Conservation (phyloP, 2,113 vertebrate species). For the Gallinago jamesoni region DNA sequence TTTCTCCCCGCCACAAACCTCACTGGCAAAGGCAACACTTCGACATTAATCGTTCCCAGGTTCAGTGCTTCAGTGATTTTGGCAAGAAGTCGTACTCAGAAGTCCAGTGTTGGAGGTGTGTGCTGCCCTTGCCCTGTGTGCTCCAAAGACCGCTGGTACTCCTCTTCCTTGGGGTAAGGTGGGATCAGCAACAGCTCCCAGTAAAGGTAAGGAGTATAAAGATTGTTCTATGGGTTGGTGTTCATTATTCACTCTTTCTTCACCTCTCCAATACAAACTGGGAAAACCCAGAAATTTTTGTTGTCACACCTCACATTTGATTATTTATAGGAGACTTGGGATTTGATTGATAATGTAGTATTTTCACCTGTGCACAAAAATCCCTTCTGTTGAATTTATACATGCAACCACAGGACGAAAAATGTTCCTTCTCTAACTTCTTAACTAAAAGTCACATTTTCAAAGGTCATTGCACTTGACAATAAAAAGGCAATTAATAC, state of each 20-base stretch:
- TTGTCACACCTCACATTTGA: neutral
- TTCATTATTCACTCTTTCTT: neutral
- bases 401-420: neutral
- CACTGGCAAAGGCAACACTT: neutral
- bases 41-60: neutral
- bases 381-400: neutral
- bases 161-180: neutral
- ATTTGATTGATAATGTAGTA: neutral
- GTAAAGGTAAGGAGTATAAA: neutral
- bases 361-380: conserved; percentile 18
- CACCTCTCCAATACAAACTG: neutral
- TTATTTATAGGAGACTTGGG: neutral
- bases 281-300: neutral
- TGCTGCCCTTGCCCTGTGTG: neutral
- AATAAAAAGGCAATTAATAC: conserved; percentile 59
- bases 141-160: neutral
- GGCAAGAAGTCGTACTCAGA: neutral
- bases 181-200: neutral
- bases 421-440: conserved; percentile 8
- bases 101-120: neutral
- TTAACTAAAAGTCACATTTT: conserved; percentile 57
- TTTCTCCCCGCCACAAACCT: neutral
- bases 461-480: conserved; percentile 65
- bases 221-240: neutral
- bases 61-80: conserved; percentile 11